phyloP scores from a whole-genome alignment of 1,140 invertebrate genomes.

The Rhopalosiphum maidis region DNA sequence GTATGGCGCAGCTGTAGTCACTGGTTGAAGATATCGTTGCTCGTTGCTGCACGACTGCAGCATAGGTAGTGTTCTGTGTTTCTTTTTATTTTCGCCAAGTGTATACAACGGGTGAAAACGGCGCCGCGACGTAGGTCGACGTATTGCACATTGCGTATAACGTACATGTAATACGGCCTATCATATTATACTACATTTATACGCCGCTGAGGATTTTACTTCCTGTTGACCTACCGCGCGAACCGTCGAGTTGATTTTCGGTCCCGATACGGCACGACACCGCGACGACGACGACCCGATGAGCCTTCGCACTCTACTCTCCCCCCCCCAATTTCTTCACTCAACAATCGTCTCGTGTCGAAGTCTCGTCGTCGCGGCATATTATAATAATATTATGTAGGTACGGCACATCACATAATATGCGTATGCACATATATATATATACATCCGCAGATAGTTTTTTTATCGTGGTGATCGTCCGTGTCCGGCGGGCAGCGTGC shows the following conservation, averaged over 20 bases:
- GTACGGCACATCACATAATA: background rate
- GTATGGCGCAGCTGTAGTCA: background rate
- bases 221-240: slow-evolving; percentile 41
- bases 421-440: background rate
- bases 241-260: slow-evolving; percentile 30
- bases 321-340: background rate
- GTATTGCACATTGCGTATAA: background rate
- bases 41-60: background rate
- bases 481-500: background rate
- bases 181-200: background rate
- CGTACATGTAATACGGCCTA: background rate
- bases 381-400: background rate
- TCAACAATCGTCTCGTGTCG: background rate
- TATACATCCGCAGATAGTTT: background rate
- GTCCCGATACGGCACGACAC: slow-evolving; percentile 33
- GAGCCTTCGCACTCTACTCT: background rate
- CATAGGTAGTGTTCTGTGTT: background rate
- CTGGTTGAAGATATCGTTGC: background rate
- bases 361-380: background rate
- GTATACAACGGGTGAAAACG: slow-evolving; percentile 32
- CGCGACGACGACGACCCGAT: background rate
- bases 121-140: background rate
- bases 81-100: background rate
- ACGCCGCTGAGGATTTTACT: background rate
- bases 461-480: background rate